Percentiles rank a stretch among this genome's conserved stretches.
phyloP scores from a whole-genome alignment of 2,113 vertebrate species.

The Caranx melampygus region DNA sequence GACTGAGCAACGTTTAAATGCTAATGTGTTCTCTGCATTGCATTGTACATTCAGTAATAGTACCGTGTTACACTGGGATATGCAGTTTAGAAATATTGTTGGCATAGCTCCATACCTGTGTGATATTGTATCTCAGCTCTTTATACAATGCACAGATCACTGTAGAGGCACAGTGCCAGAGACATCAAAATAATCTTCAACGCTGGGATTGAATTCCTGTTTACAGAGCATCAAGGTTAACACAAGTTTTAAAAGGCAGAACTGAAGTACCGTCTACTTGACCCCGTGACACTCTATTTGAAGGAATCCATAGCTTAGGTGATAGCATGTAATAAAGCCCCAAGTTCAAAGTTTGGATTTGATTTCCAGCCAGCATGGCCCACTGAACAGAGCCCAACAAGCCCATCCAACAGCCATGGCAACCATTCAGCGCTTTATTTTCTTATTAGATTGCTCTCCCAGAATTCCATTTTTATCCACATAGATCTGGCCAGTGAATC shows the following conservation, averaged over 20 bases:
- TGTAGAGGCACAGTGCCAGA: slow-evolving; percentile 38
- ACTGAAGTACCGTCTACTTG: slow-evolving; percentile 66
- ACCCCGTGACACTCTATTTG: slow-evolving; percentile 69
- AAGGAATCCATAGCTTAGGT: slow-evolving; percentile 57
- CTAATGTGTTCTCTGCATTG: not conserved
- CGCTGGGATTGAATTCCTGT: slow-evolving; percentile 60
- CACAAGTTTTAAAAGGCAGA: slow-evolving; percentile 68
- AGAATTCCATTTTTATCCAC: slow-evolving; percentile 87
- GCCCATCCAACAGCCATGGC: slow-evolving; percentile 71
- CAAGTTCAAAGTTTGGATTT: slow-evolving; percentile 82
- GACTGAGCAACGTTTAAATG: not conserved
- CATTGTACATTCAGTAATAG: not conserved
- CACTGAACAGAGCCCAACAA: slow-evolving; percentile 61
- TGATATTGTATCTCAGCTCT: slow-evolving; percentile 40
- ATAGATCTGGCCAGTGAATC: slow-evolving; percentile 85
- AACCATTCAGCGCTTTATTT: slow-evolving; percentile 81
- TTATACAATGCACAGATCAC: slow-evolving; percentile 42
- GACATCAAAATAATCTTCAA: slow-evolving; percentile 40
- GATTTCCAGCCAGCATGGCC: slow-evolving; percentile 73
- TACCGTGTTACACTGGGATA: slow-evolving; percentile 7
- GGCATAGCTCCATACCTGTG: slow-evolving; percentile 25
- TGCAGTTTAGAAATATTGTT: slow-evolving; percentile 31
- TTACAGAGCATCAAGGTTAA: slow-evolving; percentile 72
- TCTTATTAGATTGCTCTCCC: slow-evolving; percentile 83
- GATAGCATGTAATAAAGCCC: slow-evolving; percentile 77